Conservation (phyloP, 2,888 invertebrate species). For the Lacanobia oleracea region DNA sequence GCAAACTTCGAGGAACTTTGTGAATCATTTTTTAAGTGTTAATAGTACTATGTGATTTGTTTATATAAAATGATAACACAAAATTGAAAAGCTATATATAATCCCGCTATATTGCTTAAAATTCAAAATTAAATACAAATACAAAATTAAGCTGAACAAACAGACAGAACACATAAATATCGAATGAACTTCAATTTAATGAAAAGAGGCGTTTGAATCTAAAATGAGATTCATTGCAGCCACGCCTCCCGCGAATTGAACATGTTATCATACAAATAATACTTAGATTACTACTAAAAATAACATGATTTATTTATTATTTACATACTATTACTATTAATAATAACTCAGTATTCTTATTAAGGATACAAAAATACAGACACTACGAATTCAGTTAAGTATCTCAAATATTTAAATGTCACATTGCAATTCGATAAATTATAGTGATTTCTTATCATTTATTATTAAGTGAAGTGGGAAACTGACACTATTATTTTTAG, state of each 20-base stretch:
- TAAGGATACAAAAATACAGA: conserved; percentile 22
- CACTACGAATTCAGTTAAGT: neutral
- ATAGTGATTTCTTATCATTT: conserved; percentile 31
- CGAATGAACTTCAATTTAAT: conserved; percentile 46
- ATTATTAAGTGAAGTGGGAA: conserved; percentile 26
- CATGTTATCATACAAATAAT: conserved; percentile 34
- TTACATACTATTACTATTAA: conserved; percentile 6
- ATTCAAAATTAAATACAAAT: conserved; percentile 13
- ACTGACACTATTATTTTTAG: conserved; percentile 16
- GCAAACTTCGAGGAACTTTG: neutral
- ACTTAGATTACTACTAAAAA: conserved; percentile 20
- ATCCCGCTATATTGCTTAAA: neutral
- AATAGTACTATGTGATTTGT: neutral
- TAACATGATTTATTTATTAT: conserved; percentile 40
- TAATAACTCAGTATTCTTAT: conserved; percentile 28
- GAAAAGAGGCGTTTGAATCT: conserved; percentile 60
- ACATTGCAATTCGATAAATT: conserved; percentile 14
- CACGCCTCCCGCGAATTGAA: conserved; percentile 54
- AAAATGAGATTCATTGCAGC: conserved; percentile 53
- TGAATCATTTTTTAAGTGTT: conserved; percentile 17
- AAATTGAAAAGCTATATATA: neutral
- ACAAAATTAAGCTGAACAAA: conserved; percentile 44
- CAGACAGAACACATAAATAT: conserved; percentile 37
- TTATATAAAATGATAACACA: neutral
- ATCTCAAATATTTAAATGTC: conserved; percentile 33